These are phyloP conservation scores for Acanthosepion lycidas DNA, from an alignment of 2,888 invertebrate genomes.

Conservation along the genomic window DNA sequence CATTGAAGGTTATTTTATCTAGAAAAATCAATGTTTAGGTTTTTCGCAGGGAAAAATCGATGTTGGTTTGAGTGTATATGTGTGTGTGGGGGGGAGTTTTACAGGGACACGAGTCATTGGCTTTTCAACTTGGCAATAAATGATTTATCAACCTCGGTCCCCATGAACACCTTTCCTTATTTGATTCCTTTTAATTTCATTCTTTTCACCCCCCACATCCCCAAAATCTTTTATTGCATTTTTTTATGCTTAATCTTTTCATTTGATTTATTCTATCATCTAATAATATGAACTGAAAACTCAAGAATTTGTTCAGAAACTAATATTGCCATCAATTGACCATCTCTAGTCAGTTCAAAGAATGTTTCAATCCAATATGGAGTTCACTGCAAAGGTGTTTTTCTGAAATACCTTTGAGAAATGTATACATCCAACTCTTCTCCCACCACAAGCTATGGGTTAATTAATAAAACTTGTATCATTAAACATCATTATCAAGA, in stretches of 20 bases:
- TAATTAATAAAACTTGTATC: too few species aligned
- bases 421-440: too few species aligned
- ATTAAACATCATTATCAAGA: too few species aligned
- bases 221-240: not conserved
- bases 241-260: not conserved
- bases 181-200: not conserved
- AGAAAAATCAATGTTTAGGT: constrained; percentile 33
- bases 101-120: constrained; percentile 1
- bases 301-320: not conserved
- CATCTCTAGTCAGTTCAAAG: not conserved
- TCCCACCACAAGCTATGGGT: too few species aligned
- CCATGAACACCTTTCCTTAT: not conserved
- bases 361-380: not conserved
- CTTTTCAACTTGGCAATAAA: constrained; percentile 18
- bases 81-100: not conserved
- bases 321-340: not conserved
- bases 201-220: not conserved
- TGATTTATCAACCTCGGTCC: constrained; percentile 20
- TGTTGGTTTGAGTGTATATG: not conserved
- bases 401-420: not conserved
- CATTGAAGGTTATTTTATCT: not conserved
- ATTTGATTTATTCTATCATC: not conserved
- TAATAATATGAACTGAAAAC: not conserved
- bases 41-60: constrained; percentile 21
- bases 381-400: too few species aligned